Evolutionary conservation across 2,797 vertebrate species (phyloP).

Genomic region (Pseudochirops cupreus): DNA sequence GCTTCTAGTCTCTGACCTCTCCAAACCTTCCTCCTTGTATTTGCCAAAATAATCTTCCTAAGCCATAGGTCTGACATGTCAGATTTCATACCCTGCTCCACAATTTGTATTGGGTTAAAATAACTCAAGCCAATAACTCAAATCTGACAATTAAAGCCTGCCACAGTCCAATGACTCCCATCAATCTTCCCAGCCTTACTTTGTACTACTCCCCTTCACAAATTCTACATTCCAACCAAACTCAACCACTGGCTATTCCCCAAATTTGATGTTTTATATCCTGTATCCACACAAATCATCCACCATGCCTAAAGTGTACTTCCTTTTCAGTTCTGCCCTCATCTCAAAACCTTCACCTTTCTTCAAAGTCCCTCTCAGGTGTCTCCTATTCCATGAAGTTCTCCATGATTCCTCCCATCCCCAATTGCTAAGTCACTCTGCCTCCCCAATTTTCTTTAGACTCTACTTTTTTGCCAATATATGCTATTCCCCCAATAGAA

Average conservation of each 20-base stretch:
- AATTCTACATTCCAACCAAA: background rate
- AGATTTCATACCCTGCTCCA: background rate
- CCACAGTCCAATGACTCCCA: background rate
- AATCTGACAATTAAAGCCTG: background rate
- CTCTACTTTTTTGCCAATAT: background rate
- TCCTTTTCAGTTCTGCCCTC: background rate
- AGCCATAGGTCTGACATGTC: background rate
- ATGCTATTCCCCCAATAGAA: background rate
- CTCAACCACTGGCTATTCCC: background rate
- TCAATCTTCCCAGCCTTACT: background rate
- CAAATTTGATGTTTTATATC: background rate
- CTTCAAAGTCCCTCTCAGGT: background rate
- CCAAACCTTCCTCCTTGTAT: background rate
- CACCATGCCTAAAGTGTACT: background rate
- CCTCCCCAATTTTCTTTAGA: background rate
- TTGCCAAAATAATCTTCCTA: background rate
- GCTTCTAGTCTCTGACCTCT: background rate
- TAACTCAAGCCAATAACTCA: background rate
- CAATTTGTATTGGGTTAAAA: background rate
- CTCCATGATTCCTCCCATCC: background rate
- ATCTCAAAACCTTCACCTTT: background rate
- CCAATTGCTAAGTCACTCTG: background rate
- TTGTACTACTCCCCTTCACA: background rate
- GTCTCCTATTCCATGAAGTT: background rate
- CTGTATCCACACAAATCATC: background rate